Conservation (phyloP, 2,888 invertebrate species). For the Heliconius aoede region DNA sequence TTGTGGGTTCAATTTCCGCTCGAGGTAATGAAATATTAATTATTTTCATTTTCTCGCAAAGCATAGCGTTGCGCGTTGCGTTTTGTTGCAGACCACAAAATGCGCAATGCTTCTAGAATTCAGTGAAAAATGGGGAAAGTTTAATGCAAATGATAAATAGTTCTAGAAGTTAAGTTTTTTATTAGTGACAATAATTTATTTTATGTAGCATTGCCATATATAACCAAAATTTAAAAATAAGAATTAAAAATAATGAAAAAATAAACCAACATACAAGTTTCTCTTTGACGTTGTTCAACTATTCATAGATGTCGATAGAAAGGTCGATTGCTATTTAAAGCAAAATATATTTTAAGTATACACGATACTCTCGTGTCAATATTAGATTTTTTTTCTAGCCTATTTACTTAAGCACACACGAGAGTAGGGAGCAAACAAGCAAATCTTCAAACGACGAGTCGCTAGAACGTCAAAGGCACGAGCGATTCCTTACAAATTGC, state of each 20-base stretch:
- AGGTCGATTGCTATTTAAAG: conserved; percentile 13
- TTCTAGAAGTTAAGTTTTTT: neutral
- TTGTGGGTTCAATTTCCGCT: too few species aligned
- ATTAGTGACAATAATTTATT: neutral
- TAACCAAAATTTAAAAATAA: neutral
- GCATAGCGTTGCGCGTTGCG: too few species aligned
- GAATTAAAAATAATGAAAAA: neutral
- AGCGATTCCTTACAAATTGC: conserved; percentile 79
- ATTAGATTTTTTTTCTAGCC: conserved; percentile 43
- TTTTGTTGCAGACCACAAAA: too few species aligned
- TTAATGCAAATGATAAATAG: neutral
- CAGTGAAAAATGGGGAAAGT: too few species aligned
- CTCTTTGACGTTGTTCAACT: conserved; percentile 7
- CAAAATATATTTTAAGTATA: conserved; percentile 19
- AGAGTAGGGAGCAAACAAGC: conserved; percentile 44
- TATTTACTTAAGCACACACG: conserved; percentile 49
- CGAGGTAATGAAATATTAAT: too few species aligned
- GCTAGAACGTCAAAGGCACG: conserved; percentile 76
- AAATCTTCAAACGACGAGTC: conserved; percentile 62
- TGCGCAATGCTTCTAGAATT: too few species aligned
- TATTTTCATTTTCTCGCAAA: too few species aligned
- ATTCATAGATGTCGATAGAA: conserved; percentile 20
- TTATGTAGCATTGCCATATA: neutral
- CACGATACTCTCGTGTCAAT: conserved; percentile 33
- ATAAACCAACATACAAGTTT: neutral